phyloP scores from a whole-genome alignment of 2,797 vertebrate genomes.

The Lindbergichthys nudifrons region DNA sequence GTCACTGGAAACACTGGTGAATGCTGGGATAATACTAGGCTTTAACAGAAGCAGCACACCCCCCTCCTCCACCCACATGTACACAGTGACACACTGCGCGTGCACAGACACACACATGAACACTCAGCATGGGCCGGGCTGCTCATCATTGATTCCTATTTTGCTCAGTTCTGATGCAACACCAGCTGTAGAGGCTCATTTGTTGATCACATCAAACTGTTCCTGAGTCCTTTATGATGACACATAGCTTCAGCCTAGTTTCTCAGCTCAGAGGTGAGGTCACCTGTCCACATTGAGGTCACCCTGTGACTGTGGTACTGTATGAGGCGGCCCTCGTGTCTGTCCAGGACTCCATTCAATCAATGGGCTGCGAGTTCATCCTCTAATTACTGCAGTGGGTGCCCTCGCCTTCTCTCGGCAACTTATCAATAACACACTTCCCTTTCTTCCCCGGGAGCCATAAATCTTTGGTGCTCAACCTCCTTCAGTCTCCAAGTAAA shows the following conservation, averaged over 20 bases:
- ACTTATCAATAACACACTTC: conserved; percentile 88
- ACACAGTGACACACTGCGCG: conserved; percentile 33
- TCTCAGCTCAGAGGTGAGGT: conserved; percentile 34
- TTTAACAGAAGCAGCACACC: conserved; percentile 70
- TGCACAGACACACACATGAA: conserved; percentile 25
- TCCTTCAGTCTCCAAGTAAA: conserved; percentile 75
- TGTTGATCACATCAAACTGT: conserved; percentile 31
- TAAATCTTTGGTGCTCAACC: conserved; percentile 81
- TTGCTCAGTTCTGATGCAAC: conserved; percentile 50
- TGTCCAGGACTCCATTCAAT: conserved; percentile 70
- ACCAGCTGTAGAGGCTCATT: conserved; percentile 27
- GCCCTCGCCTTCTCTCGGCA: conserved; percentile 76
- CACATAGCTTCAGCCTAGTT: background rate
- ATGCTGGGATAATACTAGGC: conserved; percentile 81
- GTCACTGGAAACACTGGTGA: conserved; percentile 78
- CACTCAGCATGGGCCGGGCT: conserved; percentile 22
- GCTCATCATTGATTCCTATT: conserved; percentile 31
- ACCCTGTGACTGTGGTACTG: conserved; percentile 46
- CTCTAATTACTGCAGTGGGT: conserved; percentile 84
- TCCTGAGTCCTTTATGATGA: conserved; percentile 8
- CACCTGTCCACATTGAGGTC: conserved; percentile 53
- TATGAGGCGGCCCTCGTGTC: conserved; percentile 58
- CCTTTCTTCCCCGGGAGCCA: conserved; percentile 80
- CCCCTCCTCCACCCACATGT: conserved; percentile 55
- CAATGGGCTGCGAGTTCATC: conserved; percentile 82